phyloP scores from a whole-genome alignment of 2,888 invertebrate genomes.

The Drosophila emarginata region DNA sequence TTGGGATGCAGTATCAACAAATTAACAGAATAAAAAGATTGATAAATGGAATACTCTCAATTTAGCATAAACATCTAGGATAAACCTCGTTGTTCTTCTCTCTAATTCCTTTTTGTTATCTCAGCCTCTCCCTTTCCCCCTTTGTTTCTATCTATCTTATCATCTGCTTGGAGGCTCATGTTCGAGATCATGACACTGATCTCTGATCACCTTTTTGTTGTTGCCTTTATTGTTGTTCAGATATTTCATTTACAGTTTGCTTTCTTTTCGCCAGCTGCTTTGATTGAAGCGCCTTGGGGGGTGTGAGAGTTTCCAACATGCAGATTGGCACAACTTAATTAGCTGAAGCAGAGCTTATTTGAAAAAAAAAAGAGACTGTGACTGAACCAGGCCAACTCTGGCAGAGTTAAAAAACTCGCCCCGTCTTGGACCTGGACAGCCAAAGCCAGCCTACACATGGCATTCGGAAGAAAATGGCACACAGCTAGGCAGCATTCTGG shows the following conservation, averaged over 20 bases:
- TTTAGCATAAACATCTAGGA: not conserved
- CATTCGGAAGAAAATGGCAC: constrained; percentile 26
- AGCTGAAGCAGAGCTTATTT: constrained; percentile 31
- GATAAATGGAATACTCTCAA: no score
- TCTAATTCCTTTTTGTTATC: constrained; percentile 26
- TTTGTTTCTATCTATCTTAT: constrained; percentile 13
- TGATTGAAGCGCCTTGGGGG: constrained; percentile 50
- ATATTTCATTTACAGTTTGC: constrained; percentile 39
- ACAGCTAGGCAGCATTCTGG: constrained; percentile 32
- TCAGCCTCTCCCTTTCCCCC: constrained; percentile 22
- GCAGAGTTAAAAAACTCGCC: constrained; percentile 30
- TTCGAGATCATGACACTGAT: constrained; percentile 79
- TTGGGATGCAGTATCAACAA: no score
- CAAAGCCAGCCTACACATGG: constrained; percentile 40
- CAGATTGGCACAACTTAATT: constrained; percentile 72
- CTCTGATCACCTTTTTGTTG: constrained; percentile 42
- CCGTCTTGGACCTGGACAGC: constrained; percentile 21
- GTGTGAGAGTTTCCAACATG: constrained; percentile 44
- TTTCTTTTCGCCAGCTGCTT: constrained; percentile 41
- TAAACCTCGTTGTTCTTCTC: not conserved
- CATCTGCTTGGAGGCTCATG: constrained; percentile 57
- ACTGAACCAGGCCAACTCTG: constrained; percentile 38
- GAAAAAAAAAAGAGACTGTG: constrained; percentile 11
- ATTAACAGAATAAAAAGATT: no score
- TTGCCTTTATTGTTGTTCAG: constrained; percentile 32